Conservation (phyloP, 2,113 vertebrate genomes). For the Petrocephalus zakoni region DNA sequence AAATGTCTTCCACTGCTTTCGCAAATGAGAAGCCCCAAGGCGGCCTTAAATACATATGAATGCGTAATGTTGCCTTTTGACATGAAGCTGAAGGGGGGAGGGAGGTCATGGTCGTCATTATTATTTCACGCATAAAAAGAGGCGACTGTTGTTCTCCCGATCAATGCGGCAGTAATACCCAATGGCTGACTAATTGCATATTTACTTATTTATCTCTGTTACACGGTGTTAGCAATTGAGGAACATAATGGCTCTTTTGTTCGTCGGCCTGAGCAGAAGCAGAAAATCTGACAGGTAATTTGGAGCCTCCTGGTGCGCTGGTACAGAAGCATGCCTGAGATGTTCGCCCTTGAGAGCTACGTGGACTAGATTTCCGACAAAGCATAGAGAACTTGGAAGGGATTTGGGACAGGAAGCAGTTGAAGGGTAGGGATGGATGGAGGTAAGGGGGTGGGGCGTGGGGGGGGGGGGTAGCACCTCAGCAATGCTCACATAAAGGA, state of each 20-base stretch:
- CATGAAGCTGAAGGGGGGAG: neutral
- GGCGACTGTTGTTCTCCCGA: neutral
- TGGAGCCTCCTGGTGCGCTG: neutral
- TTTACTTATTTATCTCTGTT: neutral
- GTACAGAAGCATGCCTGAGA: neutral
- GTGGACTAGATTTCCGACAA: neutral
- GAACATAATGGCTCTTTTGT: neutral
- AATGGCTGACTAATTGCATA: neutral
- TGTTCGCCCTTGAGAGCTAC: neutral
- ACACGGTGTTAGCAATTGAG: neutral
- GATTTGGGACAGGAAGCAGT: neutral
- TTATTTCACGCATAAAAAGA: neutral
- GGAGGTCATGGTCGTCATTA: neutral
- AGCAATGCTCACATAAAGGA: neutral
- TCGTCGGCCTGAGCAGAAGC: neutral
- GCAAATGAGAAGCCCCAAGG: neutral
- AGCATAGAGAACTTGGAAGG: neutral
- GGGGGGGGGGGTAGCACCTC: neutral
- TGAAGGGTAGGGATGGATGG: neutral
- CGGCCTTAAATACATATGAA: neutral
- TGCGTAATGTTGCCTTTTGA: neutral
- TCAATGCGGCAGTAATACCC: neutral
- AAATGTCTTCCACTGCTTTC: neutral
- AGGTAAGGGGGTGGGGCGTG: neutral
- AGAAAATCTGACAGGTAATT: neutral